A percentile compares a stretch with the other conserved stretches of the same genome.
Evolutionary conservation across 2,888 invertebrate species (phyloP).

Genomic region (Gymnoscelis rufifasciata): DNA sequence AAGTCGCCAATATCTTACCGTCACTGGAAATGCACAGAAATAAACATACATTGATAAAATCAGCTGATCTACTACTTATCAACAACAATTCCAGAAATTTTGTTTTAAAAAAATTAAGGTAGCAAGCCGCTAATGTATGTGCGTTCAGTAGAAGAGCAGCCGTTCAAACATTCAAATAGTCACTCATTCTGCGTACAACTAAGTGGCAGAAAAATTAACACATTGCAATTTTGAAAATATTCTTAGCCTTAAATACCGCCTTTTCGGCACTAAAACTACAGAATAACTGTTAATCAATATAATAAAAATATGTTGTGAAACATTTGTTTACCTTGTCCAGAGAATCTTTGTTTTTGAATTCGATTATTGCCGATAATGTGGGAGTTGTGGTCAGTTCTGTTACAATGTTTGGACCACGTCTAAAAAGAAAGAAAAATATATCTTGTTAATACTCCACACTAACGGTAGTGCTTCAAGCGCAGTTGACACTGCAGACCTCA

Average conservation of each 20-base stretch:
- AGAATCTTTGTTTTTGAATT: conserved; percentile 79
- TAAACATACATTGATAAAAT: conserved; percentile 33
- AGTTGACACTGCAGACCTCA: conserved; percentile 50
- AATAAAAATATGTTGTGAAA: conserved; percentile 65
- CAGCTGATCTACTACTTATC: conserved; percentile 56
- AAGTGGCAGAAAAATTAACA: conserved; percentile 35
- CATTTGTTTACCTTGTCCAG: conserved; percentile 77
- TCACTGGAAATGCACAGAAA: conserved; percentile 37
- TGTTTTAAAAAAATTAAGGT: conserved; percentile 25
- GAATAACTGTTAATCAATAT: conserved; percentile 35
- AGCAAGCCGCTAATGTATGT: conserved; percentile 32
- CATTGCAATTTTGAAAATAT: conserved; percentile 59
- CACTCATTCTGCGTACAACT: conserved; percentile 60
- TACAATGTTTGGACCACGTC: conserved; percentile 79
- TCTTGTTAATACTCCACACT: conserved; percentile 69
- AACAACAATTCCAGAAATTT: conserved; percentile 26
- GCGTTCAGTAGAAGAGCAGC: conserved; percentile 59
- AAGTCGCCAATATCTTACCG: conserved; percentile 40
- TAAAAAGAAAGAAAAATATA: conserved; percentile 76
- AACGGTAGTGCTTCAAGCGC: conserved; percentile 49
- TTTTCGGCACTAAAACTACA: conserved; percentile 31
- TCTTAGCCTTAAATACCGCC: conserved; percentile 50
- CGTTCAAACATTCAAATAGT: conserved; percentile 76
- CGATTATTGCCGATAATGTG: conserved; percentile 78
- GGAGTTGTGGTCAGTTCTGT: conserved; percentile 79